These are phyloP conservation scores for Trididemnum nubilum DNA, from an alignment of 23 tunicate species.

Conservation along the genomic window DNA sequence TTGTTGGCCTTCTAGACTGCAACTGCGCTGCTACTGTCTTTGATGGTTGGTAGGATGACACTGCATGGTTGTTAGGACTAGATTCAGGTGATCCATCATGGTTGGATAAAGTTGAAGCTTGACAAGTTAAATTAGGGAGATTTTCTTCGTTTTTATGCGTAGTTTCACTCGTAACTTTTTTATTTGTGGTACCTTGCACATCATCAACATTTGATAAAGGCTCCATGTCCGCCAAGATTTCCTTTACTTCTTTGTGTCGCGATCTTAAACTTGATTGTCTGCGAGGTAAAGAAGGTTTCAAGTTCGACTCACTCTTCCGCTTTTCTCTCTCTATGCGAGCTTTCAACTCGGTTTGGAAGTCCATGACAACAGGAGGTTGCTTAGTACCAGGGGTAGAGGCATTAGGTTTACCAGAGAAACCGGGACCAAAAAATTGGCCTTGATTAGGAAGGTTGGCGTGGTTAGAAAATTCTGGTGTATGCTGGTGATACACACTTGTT, in stretches of 20 bases:
- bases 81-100: neutral
- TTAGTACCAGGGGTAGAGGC: neutral
- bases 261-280: slow-evolving; percentile 69
- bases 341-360: slow-evolving; percentile 58
- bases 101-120: neutral
- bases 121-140: neutral
- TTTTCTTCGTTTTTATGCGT: neutral
- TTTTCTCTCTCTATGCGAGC: slow-evolving; percentile 7
- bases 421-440: neutral
- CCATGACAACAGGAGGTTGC: neutral
- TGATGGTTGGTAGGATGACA: slow-evolving; percentile 15
- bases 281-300: slow-evolving; percentile 66
- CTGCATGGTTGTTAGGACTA: neutral
- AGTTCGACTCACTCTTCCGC: neutral
- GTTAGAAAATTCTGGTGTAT: neutral
- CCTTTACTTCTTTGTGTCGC: slow-evolving; percentile 43
- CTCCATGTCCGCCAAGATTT: slow-evolving; percentile 63
- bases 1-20: neutral
- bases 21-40: neutral
- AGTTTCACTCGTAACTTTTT: too few relatives aligned
- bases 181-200: neutral
- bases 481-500: neutral
- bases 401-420: too few relatives aligned
- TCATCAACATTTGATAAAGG: slow-evolving; percentile 28
- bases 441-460: neutral